Base-by-base conservation (phyloP, 1,140 invertebrate species). In the Scaptomyza graminum region DNA sequence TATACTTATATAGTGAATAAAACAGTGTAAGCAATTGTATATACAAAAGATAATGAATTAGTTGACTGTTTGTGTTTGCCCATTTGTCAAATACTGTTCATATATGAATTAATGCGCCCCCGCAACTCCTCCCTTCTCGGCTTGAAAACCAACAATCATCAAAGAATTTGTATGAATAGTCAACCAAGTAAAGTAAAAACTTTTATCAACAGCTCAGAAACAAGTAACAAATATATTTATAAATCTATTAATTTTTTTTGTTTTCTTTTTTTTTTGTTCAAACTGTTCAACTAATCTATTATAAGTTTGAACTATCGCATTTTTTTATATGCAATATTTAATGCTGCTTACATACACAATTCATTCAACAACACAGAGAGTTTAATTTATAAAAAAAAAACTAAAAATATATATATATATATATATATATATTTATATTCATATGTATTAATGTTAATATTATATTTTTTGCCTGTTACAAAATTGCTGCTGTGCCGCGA, bases 311-410 rank as follows among this genome's bases (percentile, higher is more conserved):
- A 22, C 18, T 22, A 22, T 22, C 18, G 18, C 18, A 18, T 18
- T 18, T 18, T 59, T 25, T 62, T 61, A 47, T 76, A 60, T 74
- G 50, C 70, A 50, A 55, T 55, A 34, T 0, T 16, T 69, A 69
- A 82, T 69, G 68, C 67, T 81, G 67, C 43, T 62, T 75, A 57
- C 51, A 69, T 70, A 65, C 55, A 85, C 51, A 76, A 79, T 67
- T 78, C 61, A 60, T 74, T 77, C 60, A 79, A 88, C 82, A 88
- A 87, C 83, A 87, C 83, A 87, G 76, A 87, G 82, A 88, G 83
- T 82, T 87, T 83, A 39, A 72, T 69, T 74, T 59, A 78, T 59
- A 72, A 80, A 74, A 72, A 80, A n/a, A 74, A 74, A 67, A 62
- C 75, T 79, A 84, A 56, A 55, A 22, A 22, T 22, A 22, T 43